Percentiles rank a stretch among this genome's conserved stretches.
phyloP scores from a whole-genome alignment of 2,797 vertebrate genomes.

The Anabas testudineus region DNA sequence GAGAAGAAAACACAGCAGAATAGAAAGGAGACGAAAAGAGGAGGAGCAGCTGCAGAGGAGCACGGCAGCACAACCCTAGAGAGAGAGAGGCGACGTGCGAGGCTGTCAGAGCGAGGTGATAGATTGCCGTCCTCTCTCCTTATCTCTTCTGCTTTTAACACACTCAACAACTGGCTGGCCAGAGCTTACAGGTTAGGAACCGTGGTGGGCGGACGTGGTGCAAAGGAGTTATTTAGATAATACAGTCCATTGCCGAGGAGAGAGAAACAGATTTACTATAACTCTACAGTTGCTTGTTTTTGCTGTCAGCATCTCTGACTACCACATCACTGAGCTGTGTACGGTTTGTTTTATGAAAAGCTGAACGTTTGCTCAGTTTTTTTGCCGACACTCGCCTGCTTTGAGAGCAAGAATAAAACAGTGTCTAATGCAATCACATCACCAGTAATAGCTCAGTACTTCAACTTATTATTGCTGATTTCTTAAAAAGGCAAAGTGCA shows the following conservation, averaged over 20 bases:
- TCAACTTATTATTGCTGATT: neutral
- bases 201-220: slow-evolving; percentile 10
- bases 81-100: slow-evolving; percentile 49
- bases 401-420: slow-evolving; percentile 36
- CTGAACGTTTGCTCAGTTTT: slow-evolving; percentile 14
- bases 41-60: slow-evolving; percentile 62
- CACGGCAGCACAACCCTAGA: slow-evolving; percentile 50
- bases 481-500: neutral
- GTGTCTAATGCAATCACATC: slow-evolving; percentile 28
- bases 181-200: slow-evolving; percentile 43
- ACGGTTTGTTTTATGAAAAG: slow-evolving; percentile 19
- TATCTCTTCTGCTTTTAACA: slow-evolving; percentile 70
- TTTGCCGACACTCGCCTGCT: slow-evolving; percentile 24
- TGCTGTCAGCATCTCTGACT: slow-evolving; percentile 4
- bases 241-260: neutral
- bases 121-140: slow-evolving; percentile 74
- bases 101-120: slow-evolving; percentile 74
- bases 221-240: slow-evolving; percentile 36
- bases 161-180: slow-evolving; percentile 52
- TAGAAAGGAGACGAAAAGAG: slow-evolving; percentile 43
- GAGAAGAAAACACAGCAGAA: slow-evolving; percentile 22
- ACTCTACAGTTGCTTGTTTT: neutral
- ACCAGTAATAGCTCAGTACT: neutral
- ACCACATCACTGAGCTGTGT: neutral
- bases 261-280: neutral